Base-by-base conservation (phyloP, 2,888 invertebrate genomes). In the Nomada ruficornis region DNA sequence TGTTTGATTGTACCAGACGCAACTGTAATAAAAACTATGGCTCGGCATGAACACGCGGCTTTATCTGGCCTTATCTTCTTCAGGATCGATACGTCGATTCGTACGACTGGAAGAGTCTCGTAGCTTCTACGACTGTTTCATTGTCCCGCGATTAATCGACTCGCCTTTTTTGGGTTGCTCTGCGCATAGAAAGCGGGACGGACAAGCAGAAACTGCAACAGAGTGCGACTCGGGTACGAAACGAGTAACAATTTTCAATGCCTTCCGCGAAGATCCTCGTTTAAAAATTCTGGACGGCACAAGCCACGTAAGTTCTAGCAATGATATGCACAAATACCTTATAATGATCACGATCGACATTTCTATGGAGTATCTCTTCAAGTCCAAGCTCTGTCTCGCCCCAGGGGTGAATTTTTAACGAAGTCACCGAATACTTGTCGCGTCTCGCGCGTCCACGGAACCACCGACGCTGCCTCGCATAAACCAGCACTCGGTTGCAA, bases 301-400 rank as follows among this genome's bases (percentile, higher is more conserved):
- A 59, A 44, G 44, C 2, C 2, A 44, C 2, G 15, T n/a, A n/a
- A 20, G 15, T 15, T 4, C 7, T 42, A n/a, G 3, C 9, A 15
- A 44, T 10, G 54, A 29, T 18, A 42, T 44, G 11, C 4, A n/a
- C n/a, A 59, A 59, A 62, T 80, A 80, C 80, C 80, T 80, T 57
- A 55, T 9, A 55, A 68, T 11, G 23, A 72, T 52, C 62, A 5
- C 60, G 54, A 36, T 44, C 42, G 23, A 60, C 29, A 55, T 72
- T 57, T n/a, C 57, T 52, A 15, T 55, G 55, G 42, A 80, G 44
- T 15, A 67, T 72, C n/a, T 36, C 50, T 26, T 68, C 52, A 9
- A 80, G 62, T n/a, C 44, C 29, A 23, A 50, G 57, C 2, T 64
- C 44, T 26, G 29, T 7, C 1, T 42, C 59, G 7, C 23, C 42